Percentiles rank a stretch among this genome's conserved stretches.
These are phyloP conservation scores for Eupithecia insigniata DNA, from an alignment of 2,888 invertebrate genomes.

Conservation along the genomic window DNA sequence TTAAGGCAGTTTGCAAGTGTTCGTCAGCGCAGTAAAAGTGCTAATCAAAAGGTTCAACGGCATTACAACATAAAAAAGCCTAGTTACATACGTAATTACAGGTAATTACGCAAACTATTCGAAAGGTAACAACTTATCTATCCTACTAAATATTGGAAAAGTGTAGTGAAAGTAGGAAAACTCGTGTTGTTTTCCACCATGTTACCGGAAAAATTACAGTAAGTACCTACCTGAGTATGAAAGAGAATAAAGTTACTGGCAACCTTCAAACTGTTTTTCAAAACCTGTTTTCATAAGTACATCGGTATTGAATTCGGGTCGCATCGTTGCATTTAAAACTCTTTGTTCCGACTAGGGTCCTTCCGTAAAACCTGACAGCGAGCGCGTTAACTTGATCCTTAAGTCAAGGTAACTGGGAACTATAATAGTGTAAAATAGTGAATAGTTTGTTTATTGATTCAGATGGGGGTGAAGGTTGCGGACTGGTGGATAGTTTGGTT, in stretches of 20 bases:
- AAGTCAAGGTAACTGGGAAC: conserved; percentile 9
- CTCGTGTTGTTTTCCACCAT: conserved; percentile 3
- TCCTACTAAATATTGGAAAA: conserved; percentile 3
- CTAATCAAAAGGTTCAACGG: neutral
- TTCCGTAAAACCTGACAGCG: neutral
- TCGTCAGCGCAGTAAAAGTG: neutral
- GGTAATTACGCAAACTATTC: conserved; percentile 1
- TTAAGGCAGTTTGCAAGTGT: neutral
- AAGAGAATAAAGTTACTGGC: neutral
- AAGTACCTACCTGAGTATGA: neutral
- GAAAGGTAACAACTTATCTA: neutral
- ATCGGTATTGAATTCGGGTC: no score
- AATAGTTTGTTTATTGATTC: conserved; percentile 48
- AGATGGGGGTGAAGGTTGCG: conserved; percentile 43
- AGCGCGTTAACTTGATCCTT: neutral
- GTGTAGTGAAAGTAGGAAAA: conserved; percentile 23
- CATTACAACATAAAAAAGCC: neutral
- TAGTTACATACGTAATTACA: neutral
- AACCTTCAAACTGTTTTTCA: neutral
- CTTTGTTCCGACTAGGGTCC: neutral
- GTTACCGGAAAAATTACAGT: neutral
- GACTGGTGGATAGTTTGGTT: conserved; percentile 42
- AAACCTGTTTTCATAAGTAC: neutral
- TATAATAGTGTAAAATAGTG: conserved; percentile 22
- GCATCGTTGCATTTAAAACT: neutral